These are phyloP conservation scores for Corythoichthys intestinalis DNA, from an alignment of 2,113 vertebrate genomes.

Conservation along the genomic window DNA sequence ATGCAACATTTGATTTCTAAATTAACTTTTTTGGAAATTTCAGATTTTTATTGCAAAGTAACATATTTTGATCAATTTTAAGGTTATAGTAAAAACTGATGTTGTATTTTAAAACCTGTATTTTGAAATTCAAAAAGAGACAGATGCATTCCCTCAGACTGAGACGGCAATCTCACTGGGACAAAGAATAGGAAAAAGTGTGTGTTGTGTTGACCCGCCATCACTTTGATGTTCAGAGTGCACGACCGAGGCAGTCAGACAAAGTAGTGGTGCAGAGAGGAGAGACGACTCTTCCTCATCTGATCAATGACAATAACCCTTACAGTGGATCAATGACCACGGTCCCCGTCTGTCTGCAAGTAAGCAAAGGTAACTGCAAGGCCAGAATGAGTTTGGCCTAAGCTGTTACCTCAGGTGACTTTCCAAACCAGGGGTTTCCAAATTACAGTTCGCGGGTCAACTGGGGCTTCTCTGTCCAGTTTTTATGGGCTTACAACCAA, in stretches of 20 bases:
- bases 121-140: conserved; percentile 1
- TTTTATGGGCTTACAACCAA: too few relatives aligned
- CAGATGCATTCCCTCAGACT: conserved; percentile 10
- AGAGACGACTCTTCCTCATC: conserved; percentile 40
- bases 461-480: too few relatives aligned
- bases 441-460: too few relatives aligned
- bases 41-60: neutral
- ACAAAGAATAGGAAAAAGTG: conserved; percentile 6
- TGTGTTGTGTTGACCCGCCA: conserved; percentile 31
- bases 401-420: conserved; percentile 6
- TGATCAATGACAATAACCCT: conserved; percentile 59
- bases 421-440: too few relatives aligned
- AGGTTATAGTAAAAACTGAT: neutral
- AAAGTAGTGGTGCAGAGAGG: conserved; percentile 29
- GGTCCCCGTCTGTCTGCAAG: conserved; percentile 29
- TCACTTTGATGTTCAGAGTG: conserved; percentile 14
- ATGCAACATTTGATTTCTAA: neutral
- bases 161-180: neutral
- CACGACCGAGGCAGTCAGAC: conserved; percentile 4
- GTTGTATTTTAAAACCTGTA: neutral
- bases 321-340: conserved; percentile 43
- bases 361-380: conserved; percentile 39
- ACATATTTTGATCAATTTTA: neutral
- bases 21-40: neutral
- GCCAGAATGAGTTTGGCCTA: conserved; percentile 18